phyloP scores from a whole-genome alignment of 2,113 vertebrate genomes.

The Dendropsophus ebraccatus region DNA sequence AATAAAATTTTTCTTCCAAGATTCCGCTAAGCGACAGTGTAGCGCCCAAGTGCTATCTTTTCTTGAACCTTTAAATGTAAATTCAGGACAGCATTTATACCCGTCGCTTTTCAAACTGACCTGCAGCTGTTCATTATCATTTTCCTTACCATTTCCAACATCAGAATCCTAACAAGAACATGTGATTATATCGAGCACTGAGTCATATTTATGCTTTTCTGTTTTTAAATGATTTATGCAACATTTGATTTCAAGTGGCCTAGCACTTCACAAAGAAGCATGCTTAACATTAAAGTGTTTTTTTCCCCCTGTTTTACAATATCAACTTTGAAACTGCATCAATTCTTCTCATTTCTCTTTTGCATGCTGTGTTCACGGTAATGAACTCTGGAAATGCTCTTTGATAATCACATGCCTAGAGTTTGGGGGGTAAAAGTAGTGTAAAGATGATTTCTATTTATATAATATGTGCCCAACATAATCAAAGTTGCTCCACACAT shows the following conservation, averaged over 20 bases:
- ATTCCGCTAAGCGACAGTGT: not conserved
- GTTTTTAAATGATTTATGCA: constrained; percentile 52
- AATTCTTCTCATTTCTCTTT: constrained; percentile 60
- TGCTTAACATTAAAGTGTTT: constrained; percentile 63
- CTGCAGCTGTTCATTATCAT: constrained; percentile 45
- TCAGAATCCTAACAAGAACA: constrained; percentile 44
- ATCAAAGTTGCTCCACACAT: constrained; percentile 12
- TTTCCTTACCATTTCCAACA: constrained; percentile 41
- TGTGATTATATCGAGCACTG: constrained; percentile 44
- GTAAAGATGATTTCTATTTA: constrained; percentile 62
- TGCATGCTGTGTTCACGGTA: constrained; percentile 58
- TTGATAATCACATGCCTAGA: constrained; percentile 73
- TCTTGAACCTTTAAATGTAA: constrained; percentile 39
- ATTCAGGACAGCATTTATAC: constrained; percentile 21
- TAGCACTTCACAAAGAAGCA: constrained; percentile 49
- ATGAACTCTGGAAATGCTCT: constrained; percentile 70
- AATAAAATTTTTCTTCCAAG: constrained; percentile 2
- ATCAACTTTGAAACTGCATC: constrained; percentile 68
- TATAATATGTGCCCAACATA: constrained; percentile 17
- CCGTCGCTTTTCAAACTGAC: constrained; percentile 27
- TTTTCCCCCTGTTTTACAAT: constrained; percentile 66
- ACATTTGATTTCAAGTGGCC: constrained; percentile 48
- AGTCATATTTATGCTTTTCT: constrained; percentile 40
- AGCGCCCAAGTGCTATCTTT: not conserved
- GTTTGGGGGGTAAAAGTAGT: constrained; percentile 68